Conservation (phyloP, 2,888 invertebrate genomes). For the Nematopogon swammerdamellus region DNA sequence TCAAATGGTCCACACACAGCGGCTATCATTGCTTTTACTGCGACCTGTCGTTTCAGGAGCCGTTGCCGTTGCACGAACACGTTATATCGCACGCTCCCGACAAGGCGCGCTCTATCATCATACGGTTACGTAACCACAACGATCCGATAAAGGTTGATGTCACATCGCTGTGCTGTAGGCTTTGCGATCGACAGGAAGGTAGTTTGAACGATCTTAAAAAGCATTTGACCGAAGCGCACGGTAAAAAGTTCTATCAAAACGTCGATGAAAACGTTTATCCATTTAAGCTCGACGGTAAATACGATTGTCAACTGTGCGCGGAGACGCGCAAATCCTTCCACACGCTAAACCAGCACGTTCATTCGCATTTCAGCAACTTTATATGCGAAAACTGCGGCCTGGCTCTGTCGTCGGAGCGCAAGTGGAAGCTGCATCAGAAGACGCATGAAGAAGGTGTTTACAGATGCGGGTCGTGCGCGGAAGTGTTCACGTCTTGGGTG, state of each 20-base stretch:
- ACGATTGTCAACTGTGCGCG: constrained; percentile 1
- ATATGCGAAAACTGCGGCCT: constrained; percentile 21
- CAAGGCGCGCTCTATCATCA: background rate
- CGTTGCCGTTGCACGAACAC: background rate
- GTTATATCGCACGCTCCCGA: background rate
- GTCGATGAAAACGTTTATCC: background rate
- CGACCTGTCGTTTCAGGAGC: background rate
- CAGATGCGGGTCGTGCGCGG: too few relatives aligned
- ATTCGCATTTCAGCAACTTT: constrained; percentile 20
- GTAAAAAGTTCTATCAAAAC: background rate
- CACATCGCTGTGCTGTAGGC: background rate
- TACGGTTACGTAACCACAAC: background rate
- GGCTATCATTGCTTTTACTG: constrained; percentile 3
- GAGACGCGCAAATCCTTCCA: background rate
- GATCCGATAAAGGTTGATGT: background rate
- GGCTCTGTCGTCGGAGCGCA: constrained; percentile 19
- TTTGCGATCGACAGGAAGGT: background rate
- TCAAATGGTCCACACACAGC: background rate
- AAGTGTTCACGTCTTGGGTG: too few relatives aligned
- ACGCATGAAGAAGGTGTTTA: too few relatives aligned
- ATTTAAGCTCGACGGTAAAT: background rate
- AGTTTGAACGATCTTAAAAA: background rate
- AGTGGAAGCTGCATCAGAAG: background rate
- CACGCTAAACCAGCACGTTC: constrained; percentile 13
- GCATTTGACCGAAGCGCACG: background rate